These are phyloP conservation scores for Plagiodera versicolora DNA, from an alignment of 2,888 invertebrate species.

Conservation along the genomic window DNA sequence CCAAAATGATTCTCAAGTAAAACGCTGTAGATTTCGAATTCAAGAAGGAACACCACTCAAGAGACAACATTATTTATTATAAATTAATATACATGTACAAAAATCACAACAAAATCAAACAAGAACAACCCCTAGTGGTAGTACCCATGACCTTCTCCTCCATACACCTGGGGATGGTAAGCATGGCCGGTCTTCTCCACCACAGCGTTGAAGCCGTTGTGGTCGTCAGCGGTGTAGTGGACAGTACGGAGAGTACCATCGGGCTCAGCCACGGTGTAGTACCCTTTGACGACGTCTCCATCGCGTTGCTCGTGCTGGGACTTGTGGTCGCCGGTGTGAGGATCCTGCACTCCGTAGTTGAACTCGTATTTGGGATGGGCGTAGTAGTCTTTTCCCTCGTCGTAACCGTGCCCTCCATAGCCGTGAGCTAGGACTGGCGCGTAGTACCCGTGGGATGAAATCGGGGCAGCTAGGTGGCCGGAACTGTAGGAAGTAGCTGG, in stretches of 20 bases:
- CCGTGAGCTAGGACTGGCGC: slow-evolving; percentile 13
- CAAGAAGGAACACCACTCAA: no score
- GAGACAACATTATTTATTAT: background rate
- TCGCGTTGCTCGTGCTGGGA: slow-evolving; percentile 58
- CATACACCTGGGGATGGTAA: slow-evolving; percentile 37
- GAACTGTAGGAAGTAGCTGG: slow-evolving; percentile 20
- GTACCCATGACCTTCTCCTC: slow-evolving; percentile 6
- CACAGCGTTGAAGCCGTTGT: slow-evolving; percentile 55
- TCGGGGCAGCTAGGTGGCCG: slow-evolving; percentile 16
- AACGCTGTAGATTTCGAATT: no score
- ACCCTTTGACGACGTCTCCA: slow-evolving; percentile 58
- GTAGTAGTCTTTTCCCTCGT: slow-evolving; percentile 19
- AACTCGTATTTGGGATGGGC: slow-evolving; percentile 62
- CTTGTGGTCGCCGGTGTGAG: slow-evolving; percentile 59
- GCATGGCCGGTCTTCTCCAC: slow-evolving; percentile 57
- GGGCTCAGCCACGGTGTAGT: slow-evolving; percentile 57
- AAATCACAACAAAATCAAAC: slow-evolving; percentile 14
- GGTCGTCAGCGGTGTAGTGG: slow-evolving; percentile 60
- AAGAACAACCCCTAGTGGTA: slow-evolving; percentile 7
- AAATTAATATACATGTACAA: slow-evolving; percentile 7
- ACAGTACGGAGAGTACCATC: slow-evolving; percentile 60
- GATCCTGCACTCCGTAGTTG: slow-evolving; percentile 61
- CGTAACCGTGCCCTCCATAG: slow-evolving; percentile 17
- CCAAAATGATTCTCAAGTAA: no score
- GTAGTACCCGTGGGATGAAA: slow-evolving; percentile 13